Evolutionary conservation across 2,888 invertebrate species (phyloP), one percentile per base, ranked within the genome.

Genomic region (Iselma pallidipennis): DNA sequence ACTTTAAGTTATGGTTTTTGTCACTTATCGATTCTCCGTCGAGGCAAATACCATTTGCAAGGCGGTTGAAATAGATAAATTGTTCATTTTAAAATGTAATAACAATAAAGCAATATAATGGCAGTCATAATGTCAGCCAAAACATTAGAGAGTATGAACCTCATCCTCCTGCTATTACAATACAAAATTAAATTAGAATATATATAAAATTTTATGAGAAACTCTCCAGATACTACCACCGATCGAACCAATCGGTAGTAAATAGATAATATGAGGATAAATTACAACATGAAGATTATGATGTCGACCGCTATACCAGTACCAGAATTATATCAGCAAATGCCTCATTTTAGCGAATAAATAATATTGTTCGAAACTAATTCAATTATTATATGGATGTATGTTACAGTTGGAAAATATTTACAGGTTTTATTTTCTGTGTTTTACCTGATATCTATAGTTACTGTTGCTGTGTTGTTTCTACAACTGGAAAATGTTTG

Each of bases 141-240:
- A 45, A 45, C 23, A 23, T 45, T 23, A 45, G 23, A 45, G 23
- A 45, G 23, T 45, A 45, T 23, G 4, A n/a, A 21, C 33, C 2
- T 14, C 5, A 33, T 28, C n/a, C 52, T 26, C n/a, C 21, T 50
- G 21, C 19, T 29, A 51, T 28, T 29, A 57, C 66, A 67, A 62
- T 67, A 65, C 63, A 58, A 54, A 69, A 69, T 70, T 69, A 68
- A 67, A 66, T 68, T 71, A 69, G 63, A 59, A 65, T 60, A 63
- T 66, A 56, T 66, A 71, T 71, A 71, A 71, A 69, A 69, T 69
- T 71, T 71, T 69, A 71, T 63, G 69, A 63, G 68, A 68, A 67
- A 65, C 63, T 71, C 66, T 66, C 69, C 69, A 68, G 71, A 68
- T 67, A 58, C 66, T 50, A 37, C 49, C 45, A 53, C 57, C 28